Conservation (phyloP, 2,797 vertebrate genomes). For the Merluccius polli region DNA sequence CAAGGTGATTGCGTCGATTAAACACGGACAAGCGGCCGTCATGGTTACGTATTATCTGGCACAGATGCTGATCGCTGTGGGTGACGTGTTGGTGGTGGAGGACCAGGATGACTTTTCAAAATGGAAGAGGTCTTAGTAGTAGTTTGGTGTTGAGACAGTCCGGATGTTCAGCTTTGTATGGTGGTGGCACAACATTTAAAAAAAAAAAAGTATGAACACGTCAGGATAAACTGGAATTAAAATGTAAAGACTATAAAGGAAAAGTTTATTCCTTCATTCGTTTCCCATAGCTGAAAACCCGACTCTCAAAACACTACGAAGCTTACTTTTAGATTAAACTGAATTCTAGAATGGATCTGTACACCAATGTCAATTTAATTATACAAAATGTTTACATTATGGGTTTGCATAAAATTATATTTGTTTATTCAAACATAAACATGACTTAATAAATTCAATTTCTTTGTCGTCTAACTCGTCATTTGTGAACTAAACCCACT, state of each 20-base stretch:
- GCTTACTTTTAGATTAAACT: neutral
- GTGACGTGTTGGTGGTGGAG: slow-evolving; percentile 63
- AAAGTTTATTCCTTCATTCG: no score
- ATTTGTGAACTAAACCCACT: neutral
- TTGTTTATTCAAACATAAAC: slow-evolving; percentile 4
- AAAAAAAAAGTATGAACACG: no score
- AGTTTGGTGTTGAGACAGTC: neutral
- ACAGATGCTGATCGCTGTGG: slow-evolving; percentile 78
- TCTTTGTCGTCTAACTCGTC: neutral
- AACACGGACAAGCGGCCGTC: slow-evolving; percentile 50
- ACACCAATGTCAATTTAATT: neutral
- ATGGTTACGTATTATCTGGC: slow-evolving; percentile 85
- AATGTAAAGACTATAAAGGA: no score
- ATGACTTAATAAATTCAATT: neutral
- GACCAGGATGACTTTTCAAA: slow-evolving; percentile 56
- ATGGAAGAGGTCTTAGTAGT: slow-evolving; percentile 68
- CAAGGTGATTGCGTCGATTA: slow-evolving; percentile 63
- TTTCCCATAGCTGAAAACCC: no score
- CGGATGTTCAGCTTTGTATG: neutral
- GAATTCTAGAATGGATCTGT: neutral
- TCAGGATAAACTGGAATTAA: no score
- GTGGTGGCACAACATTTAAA: neutral
- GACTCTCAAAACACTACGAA: neutral
- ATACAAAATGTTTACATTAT: neutral
- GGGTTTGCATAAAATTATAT: neutral